Conservation (phyloP, 2,113 vertebrate species). For the Pollachius pollachius region DNA sequence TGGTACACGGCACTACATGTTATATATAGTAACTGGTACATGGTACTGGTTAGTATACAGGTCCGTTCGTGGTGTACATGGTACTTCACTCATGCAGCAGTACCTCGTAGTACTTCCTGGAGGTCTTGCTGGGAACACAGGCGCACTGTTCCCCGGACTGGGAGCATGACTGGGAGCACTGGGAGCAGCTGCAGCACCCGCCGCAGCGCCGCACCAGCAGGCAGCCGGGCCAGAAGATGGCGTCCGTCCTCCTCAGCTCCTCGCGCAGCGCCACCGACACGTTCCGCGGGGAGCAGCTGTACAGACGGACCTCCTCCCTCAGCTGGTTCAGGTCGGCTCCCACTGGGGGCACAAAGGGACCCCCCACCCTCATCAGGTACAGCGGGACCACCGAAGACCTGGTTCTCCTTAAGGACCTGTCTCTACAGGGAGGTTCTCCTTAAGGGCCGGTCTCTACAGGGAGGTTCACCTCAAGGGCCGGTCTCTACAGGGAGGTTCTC, state of each 20-base stretch:
- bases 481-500: no score
- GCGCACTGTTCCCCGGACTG: constrained; percentile 90
- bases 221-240: constrained; percentile 96
- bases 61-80: no score
- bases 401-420: no score
- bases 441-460: no score
- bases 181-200: constrained; percentile 89
- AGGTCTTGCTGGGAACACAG: constrained; percentile 85
- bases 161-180: constrained; percentile 65
- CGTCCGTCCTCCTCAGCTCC: constrained; percentile 91
- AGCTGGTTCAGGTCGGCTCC: constrained; percentile 89
- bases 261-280: constrained; percentile 91
- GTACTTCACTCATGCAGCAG: background rate
- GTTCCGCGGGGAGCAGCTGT: constrained; percentile 96
- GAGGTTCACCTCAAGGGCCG: no score
- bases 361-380: background rate
- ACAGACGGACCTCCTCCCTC: constrained; percentile 89
- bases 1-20: background rate
- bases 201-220: constrained; percentile 96
- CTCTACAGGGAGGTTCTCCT: no score
- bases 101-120: constrained; percentile 96
- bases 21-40: background rate
- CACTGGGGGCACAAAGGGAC: constrained; percentile 63
- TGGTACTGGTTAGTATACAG: background rate
- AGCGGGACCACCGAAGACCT: no score